Base-by-base conservation (phyloP, 2,888 invertebrate species). In the Cephus runcator region DNA sequence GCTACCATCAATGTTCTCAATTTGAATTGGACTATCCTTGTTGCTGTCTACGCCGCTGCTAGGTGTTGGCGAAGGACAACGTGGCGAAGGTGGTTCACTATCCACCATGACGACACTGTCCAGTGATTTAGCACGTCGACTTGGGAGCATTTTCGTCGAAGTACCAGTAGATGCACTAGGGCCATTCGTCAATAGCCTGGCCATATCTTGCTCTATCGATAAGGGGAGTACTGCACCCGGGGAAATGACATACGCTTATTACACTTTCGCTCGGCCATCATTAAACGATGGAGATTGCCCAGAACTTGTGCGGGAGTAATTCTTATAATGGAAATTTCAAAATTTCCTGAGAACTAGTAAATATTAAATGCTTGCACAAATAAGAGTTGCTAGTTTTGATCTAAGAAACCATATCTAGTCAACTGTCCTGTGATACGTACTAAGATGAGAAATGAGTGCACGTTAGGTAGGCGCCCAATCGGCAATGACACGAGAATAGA, bases 11-110 rank as follows among this genome's bases (percentile, higher is more conserved):
- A 94, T 94, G 12, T 95, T 95, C 69, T 97, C 97, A 78, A 97
- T 95, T 89, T 97, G 97, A 90, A 97, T 94, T 0, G 97, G 97
- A 1, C 97, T 95, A 90, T 96, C 96, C 91, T 96, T 96, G 86
- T 95, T 96, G 89, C 96, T 96, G 90, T 98, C 97, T 12, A 97
- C 94, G 12, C 97, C 97, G 88, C 97, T 97, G 78, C 97, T 97
- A 0, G 97, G 97, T 12, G 97, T 96, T 0, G 97, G 97, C 12
- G 97, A 97, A 0, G 97, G 97, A 15, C 97, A 96, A 33, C 97
- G 93, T 0, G 96, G 96, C 1, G 93, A 91, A 1, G 93, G 92
- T 23, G 93, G 93, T 85, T 93, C 93, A 34, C 92, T 92, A 81
- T 93, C 93, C 33, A 88, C 82, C 71, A 90, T 84, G 77, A 91